phyloP scores from a whole-genome alignment of 2,888 invertebrate genomes.

The Litoditis marina region DNA sequence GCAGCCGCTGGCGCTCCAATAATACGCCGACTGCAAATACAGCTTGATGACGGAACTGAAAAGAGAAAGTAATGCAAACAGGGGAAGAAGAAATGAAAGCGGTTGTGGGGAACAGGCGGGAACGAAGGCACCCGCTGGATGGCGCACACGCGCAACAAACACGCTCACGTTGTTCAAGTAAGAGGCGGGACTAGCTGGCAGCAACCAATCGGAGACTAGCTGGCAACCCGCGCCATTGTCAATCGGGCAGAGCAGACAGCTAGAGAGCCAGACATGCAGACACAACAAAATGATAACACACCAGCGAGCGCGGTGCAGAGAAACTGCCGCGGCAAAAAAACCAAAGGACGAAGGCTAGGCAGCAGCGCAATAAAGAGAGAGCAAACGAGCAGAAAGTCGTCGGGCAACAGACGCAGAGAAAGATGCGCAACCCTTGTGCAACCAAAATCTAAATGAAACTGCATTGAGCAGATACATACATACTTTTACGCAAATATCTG shows the following conservation, averaged over 20 bases:
- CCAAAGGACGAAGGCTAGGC: background rate
- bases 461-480: too few species aligned
- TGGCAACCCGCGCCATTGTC: conserved; percentile 20
- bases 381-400: too few species aligned
- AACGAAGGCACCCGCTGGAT: conserved; percentile 12
- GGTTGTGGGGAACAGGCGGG: conserved; percentile 3
- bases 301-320: conserved; percentile 7
- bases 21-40: conserved; percentile 70
- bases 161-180: conserved; percentile 22
- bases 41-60: conserved; percentile 71
- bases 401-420: too few species aligned
- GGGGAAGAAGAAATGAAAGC: background rate
- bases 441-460: too few species aligned
- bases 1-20: conserved; percentile 71
- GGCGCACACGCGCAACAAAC: conserved; percentile 25
- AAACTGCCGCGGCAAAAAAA: conserved; percentile 8
- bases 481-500: too few species aligned
- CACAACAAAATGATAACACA: conserved; percentile 26
- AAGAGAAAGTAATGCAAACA: conserved; percentile 8
- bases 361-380: too few species aligned
- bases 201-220: conserved; percentile 15
- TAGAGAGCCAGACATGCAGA: conserved; percentile 12
- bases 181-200: conserved; percentile 21
- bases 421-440: too few species aligned
- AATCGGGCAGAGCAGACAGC: conserved; percentile 7